Conservation (phyloP, 2,113 vertebrate species). For the Ahaetulla prasina region DNA sequence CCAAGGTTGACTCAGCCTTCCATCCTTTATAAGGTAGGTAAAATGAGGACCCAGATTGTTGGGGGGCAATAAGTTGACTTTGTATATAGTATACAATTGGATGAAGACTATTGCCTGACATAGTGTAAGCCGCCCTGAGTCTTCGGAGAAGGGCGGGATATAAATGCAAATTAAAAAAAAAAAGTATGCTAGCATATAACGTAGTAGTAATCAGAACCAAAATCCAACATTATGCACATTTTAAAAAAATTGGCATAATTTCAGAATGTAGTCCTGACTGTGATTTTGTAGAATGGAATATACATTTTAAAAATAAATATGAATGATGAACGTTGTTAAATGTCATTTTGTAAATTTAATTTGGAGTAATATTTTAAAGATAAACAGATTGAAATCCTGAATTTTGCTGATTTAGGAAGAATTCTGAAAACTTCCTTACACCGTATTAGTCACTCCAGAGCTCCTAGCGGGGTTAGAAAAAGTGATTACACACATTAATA, state of each 20-base stretch:
- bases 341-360: not conserved
- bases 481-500: not conserved
- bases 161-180: too few relatives aligned
- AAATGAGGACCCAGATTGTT: too few relatives aligned
- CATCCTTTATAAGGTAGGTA: too few relatives aligned
- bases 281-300: not conserved
- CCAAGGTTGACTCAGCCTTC: too few relatives aligned
- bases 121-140: too few relatives aligned
- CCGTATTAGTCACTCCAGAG: not conserved
- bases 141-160: too few relatives aligned
- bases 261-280: not conserved
- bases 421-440: not conserved
- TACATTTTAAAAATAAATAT: not conserved
- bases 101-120: too few relatives aligned
- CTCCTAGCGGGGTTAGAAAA: not conserved
- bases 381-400: not conserved
- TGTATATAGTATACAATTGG: too few relatives aligned
- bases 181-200: not conserved
- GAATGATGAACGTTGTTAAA: not conserved
- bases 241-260: not conserved
- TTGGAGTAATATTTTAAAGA: not conserved
- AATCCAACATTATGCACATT: not conserved
- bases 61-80: too few relatives aligned
- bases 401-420: not conserved
- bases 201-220: not conserved